Conservation (phyloP, 1,140 invertebrate species). For the Papilio glaucus region DNA sequence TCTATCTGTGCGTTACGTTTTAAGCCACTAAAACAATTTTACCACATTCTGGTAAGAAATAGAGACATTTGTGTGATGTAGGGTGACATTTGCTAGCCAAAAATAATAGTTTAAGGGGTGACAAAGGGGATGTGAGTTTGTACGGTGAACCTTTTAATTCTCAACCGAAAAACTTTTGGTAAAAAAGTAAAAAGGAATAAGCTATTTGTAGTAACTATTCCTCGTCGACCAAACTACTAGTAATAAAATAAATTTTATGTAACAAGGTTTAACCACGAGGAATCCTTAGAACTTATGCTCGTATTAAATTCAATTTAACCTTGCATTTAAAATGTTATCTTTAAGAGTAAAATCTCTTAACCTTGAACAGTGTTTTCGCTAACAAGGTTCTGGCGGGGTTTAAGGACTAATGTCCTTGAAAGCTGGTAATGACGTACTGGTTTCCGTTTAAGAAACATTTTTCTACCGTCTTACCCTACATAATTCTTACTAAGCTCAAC, state of each 20-base stretch:
- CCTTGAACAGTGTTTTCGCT: conserved; percentile 24
- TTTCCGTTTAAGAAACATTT: conserved; percentile 58
- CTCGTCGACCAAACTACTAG: not conserved
- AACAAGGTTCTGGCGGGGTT: conserved; percentile 22
- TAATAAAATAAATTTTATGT: not conserved
- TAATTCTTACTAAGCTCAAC: conserved; percentile 61
- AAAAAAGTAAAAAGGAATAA: no score
- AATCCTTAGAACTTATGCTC: not conserved
- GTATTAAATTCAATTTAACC: not conserved
- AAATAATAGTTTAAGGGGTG: no score
- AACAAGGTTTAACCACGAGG: not conserved
- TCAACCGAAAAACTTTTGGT: no score
- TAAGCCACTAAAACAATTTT: no score
- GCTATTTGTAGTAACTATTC: no score
- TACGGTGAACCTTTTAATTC: no score
- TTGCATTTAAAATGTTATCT: conserved; percentile 11
- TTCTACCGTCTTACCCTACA: conserved; percentile 64
- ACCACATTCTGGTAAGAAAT: no score
- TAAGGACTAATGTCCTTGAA: conserved; percentile 46
- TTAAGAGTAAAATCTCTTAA: not conserved
- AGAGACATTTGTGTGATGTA: no score
- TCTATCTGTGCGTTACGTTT: no score
- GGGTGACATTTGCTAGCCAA: no score
- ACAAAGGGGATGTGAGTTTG: no score
- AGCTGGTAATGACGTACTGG: conserved; percentile 42